phyloP scores from a whole-genome alignment of 1,140 invertebrate species.

The Lordiphosa mommai region DNA sequence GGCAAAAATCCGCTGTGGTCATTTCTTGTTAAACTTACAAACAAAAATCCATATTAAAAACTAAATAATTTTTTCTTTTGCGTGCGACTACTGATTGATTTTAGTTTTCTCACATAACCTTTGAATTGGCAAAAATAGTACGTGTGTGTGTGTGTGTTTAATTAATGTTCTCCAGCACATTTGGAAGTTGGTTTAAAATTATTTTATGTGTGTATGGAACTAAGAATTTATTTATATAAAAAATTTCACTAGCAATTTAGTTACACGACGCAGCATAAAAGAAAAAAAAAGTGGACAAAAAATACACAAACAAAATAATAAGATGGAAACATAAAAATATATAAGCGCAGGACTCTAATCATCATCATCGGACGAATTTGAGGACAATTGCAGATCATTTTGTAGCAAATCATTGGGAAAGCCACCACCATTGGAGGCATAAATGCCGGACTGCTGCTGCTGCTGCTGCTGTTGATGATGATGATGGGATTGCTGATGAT shows the following conservation, averaged over 20 bases:
- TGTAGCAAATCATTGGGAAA: conserved; percentile 83
- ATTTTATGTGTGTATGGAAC: conserved; percentile 43
- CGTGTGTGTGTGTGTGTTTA: conserved; percentile 12
- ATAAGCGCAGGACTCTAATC: no score
- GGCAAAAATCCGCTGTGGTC: conserved; percentile 60
- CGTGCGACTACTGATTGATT: conserved; percentile 19
- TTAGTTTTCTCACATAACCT: conserved; percentile 52
- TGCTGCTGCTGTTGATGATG: conserved; percentile 61
- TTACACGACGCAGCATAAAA: conserved; percentile 57
- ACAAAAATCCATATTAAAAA: conserved; percentile 51
- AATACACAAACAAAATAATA: conserved; percentile 10
- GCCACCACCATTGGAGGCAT: conserved; percentile 77
- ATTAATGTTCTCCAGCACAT: conserved; percentile 58
- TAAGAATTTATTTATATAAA: conserved; percentile 72
- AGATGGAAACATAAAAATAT: no score
- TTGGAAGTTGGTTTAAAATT: conserved; percentile 50
- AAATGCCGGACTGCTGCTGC: conserved; percentile 51
- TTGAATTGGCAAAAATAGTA: conserved; percentile 53
- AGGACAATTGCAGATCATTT: conserved; percentile 86
- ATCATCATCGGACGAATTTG: conserved; percentile 78
- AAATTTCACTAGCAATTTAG: conserved; percentile 75
- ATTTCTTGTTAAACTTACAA: conserved; percentile 45
- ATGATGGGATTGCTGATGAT: conserved; percentile 37
- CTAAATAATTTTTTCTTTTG: conserved; percentile 63
- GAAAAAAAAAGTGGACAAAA: conserved; percentile 10